phyloP scores from a whole-genome alignment of 1,140 invertebrate genomes.

The Cydia amplana region DNA sequence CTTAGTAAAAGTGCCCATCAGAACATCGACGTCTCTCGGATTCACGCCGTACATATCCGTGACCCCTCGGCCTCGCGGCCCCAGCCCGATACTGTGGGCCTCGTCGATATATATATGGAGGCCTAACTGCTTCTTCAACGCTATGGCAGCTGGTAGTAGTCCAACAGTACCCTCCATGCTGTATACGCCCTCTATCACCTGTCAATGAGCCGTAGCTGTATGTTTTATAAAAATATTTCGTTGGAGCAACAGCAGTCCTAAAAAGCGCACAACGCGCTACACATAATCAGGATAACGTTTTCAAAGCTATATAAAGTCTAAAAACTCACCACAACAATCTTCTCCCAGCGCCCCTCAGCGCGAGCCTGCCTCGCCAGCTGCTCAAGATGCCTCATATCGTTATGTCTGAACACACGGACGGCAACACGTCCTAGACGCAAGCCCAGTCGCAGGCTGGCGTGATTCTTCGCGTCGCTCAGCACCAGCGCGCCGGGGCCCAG shows the following conservation, averaged over 20 bases:
- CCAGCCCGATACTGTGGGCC: slow-evolving; percentile 97
- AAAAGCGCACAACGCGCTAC: too few species aligned
- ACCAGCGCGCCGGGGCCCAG: slow-evolving; percentile 92
- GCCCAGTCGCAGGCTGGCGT: slow-evolving; percentile 96
- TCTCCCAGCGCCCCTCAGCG: slow-evolving; percentile 93
- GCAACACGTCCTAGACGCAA: slow-evolving; percentile 92
- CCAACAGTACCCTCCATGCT: slow-evolving; percentile 99
- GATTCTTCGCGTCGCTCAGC: slow-evolving; percentile 97
- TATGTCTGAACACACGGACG: slow-evolving; percentile 95
- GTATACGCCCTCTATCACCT: slow-evolving; percentile 95
- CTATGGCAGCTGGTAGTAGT: slow-evolving; percentile 92
- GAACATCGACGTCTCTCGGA: slow-evolving; percentile 94
- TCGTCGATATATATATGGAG: slow-evolving; percentile 76
- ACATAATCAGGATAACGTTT: too few species aligned
- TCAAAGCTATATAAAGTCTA: too few species aligned
- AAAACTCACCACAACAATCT: slow-evolving; percentile 89
- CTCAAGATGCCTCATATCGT: slow-evolving; percentile 94
- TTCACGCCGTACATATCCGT: slow-evolving; percentile 85
- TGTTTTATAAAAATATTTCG: too few species aligned
- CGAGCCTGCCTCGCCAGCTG: slow-evolving; percentile 88
- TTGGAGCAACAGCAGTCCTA: too few species aligned
- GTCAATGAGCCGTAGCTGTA: slow-evolving; percentile 35
- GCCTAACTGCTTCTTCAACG: slow-evolving; percentile 97
- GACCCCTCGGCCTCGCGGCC: slow-evolving; percentile 92
- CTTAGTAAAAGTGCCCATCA: slow-evolving; percentile 92